A percentile compares a stretch with the other conserved stretches of the same genome.
phyloP scores from a whole-genome alignment of 37 sponge, comb jelly and placozoan genomes.

The Diacarnus erythraeanus region DNA sequence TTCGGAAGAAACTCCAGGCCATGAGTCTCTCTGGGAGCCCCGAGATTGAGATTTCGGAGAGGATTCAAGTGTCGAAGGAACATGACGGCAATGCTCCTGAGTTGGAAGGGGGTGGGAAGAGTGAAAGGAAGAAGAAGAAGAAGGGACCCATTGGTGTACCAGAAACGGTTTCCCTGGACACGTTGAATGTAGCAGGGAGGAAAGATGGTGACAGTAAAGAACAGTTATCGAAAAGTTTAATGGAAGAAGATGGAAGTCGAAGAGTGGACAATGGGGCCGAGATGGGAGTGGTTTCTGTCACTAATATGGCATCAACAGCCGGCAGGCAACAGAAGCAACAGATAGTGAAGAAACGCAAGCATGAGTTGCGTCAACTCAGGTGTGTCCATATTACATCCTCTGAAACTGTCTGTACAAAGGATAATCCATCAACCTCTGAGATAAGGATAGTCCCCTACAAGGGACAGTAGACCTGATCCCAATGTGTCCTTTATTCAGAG shows the following conservation, averaged over 20 bases:
- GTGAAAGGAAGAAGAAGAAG: background rate
- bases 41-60: background rate
- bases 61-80: background rate
- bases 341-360: conserved; percentile 11
- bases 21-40: background rate
- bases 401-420: too few relatives aligned
- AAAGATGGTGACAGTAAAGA: background rate
- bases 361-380: conserved; percentile 18
- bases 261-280: too few relatives aligned
- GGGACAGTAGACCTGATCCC: too few relatives aligned
- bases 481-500: too few relatives aligned
- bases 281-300: background rate
- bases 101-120: background rate
- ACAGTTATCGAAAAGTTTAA: background rate
- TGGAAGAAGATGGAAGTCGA: too few relatives aligned
- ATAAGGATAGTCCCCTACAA: too few relatives aligned
- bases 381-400: too few relatives aligned
- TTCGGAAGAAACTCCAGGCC: conserved; percentile 45
- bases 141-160: background rate
- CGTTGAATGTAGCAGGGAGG: background rate
- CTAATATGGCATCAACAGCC: background rate
- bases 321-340: background rate
- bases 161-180: background rate
- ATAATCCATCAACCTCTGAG: too few relatives aligned
- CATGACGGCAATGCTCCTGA: background rate